A percentile compares a stretch with the other conserved stretches of the same genome.
phyloP scores from a whole-genome alignment of 2,113 vertebrate genomes.

The Zosterops pallidus region DNA sequence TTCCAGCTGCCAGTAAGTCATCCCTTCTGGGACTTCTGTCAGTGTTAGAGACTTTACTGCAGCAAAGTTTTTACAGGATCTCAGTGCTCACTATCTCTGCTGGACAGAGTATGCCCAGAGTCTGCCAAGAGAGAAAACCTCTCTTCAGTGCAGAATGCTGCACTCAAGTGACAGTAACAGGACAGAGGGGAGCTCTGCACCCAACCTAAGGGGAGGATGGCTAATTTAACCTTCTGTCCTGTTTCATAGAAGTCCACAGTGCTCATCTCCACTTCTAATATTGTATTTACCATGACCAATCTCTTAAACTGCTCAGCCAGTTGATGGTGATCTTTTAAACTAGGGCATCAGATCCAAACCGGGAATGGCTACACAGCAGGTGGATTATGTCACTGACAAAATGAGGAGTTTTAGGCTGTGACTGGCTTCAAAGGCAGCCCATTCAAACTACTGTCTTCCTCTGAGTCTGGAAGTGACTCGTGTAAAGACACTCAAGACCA shows the following conservation, averaged over 20 bases:
- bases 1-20: neutral
- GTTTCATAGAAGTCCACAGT: neutral
- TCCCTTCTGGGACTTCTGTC: neutral
- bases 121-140: neutral
- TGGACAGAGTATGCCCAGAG: neutral
- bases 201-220: neutral
- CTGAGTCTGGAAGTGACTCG: neutral
- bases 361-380: neutral
- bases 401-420: neutral
- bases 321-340: neutral
- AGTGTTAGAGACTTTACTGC: neutral
- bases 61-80: neutral
- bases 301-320: neutral
- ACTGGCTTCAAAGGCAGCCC: neutral
- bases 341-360: neutral
- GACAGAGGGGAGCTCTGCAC: neutral
- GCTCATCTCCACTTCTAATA: neutral
- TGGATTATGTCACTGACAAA: neutral
- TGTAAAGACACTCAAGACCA: neutral
- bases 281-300: neutral
- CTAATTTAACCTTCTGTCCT: neutral
- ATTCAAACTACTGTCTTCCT: conserved; percentile 30
- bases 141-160: neutral
- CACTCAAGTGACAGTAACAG: neutral
- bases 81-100: neutral